Base-by-base conservation (phyloP, 1,140 invertebrate genomes). In the Calliphora vicina region DNA sequence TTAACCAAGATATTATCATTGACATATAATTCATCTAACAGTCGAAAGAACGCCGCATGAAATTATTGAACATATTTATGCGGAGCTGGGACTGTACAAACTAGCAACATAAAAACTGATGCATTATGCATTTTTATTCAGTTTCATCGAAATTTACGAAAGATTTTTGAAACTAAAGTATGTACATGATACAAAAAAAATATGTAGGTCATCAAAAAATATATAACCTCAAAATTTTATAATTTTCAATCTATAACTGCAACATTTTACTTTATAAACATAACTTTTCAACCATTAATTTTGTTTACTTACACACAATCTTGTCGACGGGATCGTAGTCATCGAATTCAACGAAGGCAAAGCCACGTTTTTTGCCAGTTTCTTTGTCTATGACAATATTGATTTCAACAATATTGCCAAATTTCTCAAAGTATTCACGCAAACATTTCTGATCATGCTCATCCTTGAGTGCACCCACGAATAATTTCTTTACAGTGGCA, bases 251-350 rank as follows among this genome's bases (percentile, higher is more conserved):
- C 6, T 35, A 35, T 35, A 35, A 5, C 6, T 35, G 29, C 8
- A 35, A 35, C 5, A 35, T 35, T 35, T 5, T 35, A 35, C 35
- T 10, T 2, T 1, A 35, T 2, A 35, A 35, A 35, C n/a, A 35
- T 35, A 6, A 35, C 35, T 8, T 35, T 35, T 2, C 6, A n/a
- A n/a, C n/a, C n/a, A n/a, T n/a, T n/a, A 35, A 35, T 35, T 35
- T 35, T 10, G 10, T 57, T 0, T 86, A 90, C 89, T 90, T 90
- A 96, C 95, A 93, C 87, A 97, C 97, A 90, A 98, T 95, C 93
- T 99, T 98, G 88, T 99, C 97, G 83, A 99, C 97, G 23, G 97
- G 95, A 92, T 99, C 97, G 91, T 98, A 98, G 90, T 99, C 97
- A 90, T 98, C 97, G 90, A 98, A 99, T 91, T 98, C 97, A 25